Evolutionary conservation across 2,888 invertebrate genomes (phyloP), one percentile per base, ranked within the genome.

Genomic region (Eupithecia dodoneata): DNA sequence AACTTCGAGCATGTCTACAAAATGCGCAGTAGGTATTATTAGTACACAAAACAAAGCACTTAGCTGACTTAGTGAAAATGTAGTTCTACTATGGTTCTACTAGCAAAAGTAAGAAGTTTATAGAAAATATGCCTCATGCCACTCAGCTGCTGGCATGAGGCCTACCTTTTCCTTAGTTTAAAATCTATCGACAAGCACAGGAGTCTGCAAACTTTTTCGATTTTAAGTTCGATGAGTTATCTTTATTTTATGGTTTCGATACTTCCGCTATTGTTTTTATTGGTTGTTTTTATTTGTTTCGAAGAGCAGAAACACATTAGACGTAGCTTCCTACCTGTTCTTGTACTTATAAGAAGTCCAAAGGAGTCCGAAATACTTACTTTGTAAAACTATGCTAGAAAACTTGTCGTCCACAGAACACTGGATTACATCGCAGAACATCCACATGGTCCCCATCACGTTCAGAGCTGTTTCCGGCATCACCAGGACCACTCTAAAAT

Each of bases 391-490:
- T 80, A 96, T 96, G 83, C 96, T 96, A 76, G 97, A 97, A 90
- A 97, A 97, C 82, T 96, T 95, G 86, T 96, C 96, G 71, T 96
- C 96, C 78, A 96, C 96, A 41, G 96, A 95, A 90, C 97, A 97
- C 55, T 96, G 93, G 73, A 97, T 96, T 45, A 96, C 91, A 82
- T 96, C 96, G 85, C 97, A 97, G 87, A 97, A 97, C 83, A 97
- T 96, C 98, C 98, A 98, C 91, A 97, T 96, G 4, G 98, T 97
- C 9, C 98, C 98, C 91, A 98, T 95, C 75, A 97, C 96, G 86
- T 98, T 98, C 94, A 98, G 96, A 4, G 96, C 96, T 30, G 97
- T 95, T 92, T 98, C 98, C 13, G 97, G 97, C 45, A 98, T 85
- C 82, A 98, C 96, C 78, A 98, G 91, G 79, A 97, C 93, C 81